These are phyloP conservation scores for Numida meleagris DNA, from an alignment of 2,113 vertebrate species.

Conservation along the genomic window DNA sequence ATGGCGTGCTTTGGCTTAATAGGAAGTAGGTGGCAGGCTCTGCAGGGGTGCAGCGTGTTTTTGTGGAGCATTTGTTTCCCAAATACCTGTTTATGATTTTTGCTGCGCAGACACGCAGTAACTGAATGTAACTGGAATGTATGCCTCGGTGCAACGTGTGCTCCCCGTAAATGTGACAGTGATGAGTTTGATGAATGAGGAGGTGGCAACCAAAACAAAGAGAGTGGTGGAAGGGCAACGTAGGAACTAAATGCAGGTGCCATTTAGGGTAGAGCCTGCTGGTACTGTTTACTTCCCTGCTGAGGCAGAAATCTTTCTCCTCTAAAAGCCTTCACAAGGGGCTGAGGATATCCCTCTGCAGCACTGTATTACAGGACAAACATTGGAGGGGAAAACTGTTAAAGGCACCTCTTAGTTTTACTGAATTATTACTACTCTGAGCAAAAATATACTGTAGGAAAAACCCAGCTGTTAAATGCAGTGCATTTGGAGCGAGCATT, in stretches of 20 bases:
- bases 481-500: not conserved
- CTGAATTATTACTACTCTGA: constrained; percentile 65
- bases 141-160: not conserved
- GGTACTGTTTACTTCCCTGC: constrained; percentile 54
- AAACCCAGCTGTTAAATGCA: constrained; percentile 29
- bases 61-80: constrained; percentile 46
- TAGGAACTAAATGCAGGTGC: constrained; percentile 48
- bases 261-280: constrained; percentile 43
- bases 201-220: constrained; percentile 48
- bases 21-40: constrained; percentile 30
- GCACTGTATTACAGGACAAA: constrained; percentile 23
- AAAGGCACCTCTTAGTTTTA: constrained; percentile 49
- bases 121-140: not conserved
- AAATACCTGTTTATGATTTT: constrained; percentile 37
- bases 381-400: constrained; percentile 27
- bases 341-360: constrained; percentile 2
- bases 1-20: constrained; percentile 32
- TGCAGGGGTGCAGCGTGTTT: constrained; percentile 2
- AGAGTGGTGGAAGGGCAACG: not conserved
- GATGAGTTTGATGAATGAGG: constrained; percentile 29
- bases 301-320: constrained; percentile 55
- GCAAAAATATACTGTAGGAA: not conserved
- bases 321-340: constrained; percentile 48
- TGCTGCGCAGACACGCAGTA: not conserved
- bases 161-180: constrained; percentile 17